Evolutionary conservation across 2,113 vertebrate species (phyloP), one percentile per base, ranked within the genome.

Genomic region (Marcusenius ussheri): DNA sequence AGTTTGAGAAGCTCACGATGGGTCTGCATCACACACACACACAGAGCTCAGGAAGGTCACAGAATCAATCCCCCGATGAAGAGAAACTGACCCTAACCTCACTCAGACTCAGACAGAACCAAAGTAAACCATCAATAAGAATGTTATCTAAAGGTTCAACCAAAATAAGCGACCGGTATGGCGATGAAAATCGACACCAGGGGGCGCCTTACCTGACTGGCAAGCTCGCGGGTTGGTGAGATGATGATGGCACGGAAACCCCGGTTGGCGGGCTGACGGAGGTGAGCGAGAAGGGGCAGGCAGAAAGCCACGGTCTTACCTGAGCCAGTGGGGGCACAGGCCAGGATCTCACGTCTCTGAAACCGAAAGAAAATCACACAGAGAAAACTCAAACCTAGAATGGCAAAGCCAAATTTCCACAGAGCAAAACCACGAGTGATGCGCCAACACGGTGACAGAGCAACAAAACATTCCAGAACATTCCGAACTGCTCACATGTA

Each of bases 231-330:
- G 84, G 98, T 99, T 0, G 98, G 98, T 0, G 98, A 97, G 90
- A 99, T 96, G 92, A 99, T 93, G 88, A 99, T 94, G 6, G 97
- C 98, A 91, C 98, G 95, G 94, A 99, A 99, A 47, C 98, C 98
- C 93, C 96, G 96, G 93, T 99, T 99, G 93, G 95, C 95, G 0
- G 98, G 98, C 24, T 98, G 96, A 88, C 97, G 97, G 91, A 99
- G 95, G 27, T 97, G 97, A 7, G 96, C 92, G 49, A 99, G 94
- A 88, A 99, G 94, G 1, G 98, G 98, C 91, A 99, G 94, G 90
- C 97, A 97, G 93, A 99, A 99, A 8, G 98, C 98, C 93, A 99
- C 92, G 0, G 98, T 99, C 94, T 99, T 99, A 21, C 98, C 98
- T 51, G 98, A 99, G 56, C 98, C 98, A 0, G 98, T 99, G 88